These are phyloP conservation scores for Graptemys geographica DNA, from an alignment of 2,797 vertebrate genomes.

Conservation along the genomic window DNA sequence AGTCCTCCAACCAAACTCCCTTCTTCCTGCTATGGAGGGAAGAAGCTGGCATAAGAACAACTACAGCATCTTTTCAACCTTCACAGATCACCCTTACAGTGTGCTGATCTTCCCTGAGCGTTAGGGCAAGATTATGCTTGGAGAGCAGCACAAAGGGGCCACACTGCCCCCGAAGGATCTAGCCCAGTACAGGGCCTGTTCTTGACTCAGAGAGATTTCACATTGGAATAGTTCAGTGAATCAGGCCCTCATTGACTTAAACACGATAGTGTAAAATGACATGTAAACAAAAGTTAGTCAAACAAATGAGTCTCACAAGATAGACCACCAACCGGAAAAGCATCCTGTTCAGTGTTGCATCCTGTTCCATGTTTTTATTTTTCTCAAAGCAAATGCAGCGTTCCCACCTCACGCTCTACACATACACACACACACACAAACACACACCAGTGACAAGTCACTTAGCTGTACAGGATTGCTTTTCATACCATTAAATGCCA, in stretches of 20 bases:
- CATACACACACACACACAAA: not conserved
- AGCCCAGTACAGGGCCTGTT: not conserved
- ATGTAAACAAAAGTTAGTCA: not conserved
- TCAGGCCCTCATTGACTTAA: not conserved
- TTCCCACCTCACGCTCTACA: not conserved
- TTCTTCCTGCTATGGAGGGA: not conserved
- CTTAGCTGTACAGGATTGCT: not conserved
- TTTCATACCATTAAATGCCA: constrained; percentile 3
- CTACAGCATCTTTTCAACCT: constrained; percentile 13
- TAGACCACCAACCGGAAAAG: not conserved
- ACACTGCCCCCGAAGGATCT: too few species aligned
- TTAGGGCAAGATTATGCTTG: rapidly evolving
- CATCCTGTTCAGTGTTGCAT: not conserved
- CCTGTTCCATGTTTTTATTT: not conserved
- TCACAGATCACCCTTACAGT: not conserved
- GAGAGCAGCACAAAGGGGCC: not conserved
- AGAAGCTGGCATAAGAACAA: rapidly evolving
- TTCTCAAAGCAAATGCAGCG: not conserved
- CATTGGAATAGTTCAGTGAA: not conserved
- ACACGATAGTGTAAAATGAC: not conserved
- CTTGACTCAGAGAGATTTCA: constrained; percentile 3
- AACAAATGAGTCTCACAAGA: not conserved
- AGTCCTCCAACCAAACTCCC: not conserved
- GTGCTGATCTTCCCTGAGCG: not conserved
- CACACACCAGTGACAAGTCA: constrained; percentile 46